Conservation (phyloP, 2,888 invertebrate species). For the Sisyra terminalis region DNA sequence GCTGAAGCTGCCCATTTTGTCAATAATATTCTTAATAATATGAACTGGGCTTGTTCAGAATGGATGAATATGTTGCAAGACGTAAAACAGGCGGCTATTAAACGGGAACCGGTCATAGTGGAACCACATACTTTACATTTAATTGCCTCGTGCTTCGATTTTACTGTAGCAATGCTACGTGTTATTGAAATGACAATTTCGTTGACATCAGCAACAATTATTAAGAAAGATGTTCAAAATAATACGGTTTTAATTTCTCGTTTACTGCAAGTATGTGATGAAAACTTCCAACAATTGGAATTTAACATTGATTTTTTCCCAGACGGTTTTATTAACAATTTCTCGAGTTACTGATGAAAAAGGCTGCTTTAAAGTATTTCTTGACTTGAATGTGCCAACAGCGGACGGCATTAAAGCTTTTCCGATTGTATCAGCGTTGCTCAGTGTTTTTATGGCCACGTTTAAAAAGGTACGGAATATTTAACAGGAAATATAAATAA, state of each 20-base stretch:
- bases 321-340: constrained; percentile 4
- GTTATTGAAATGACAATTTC: constrained; percentile 4
- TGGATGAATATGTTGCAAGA: constrained; percentile 6
- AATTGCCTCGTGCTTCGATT: constrained; percentile 3
- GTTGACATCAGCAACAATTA: background rate
- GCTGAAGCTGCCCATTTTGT: background rate
- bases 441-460: constrained; percentile 2
- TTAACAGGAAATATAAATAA: background rate
- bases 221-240: constrained; percentile 4
- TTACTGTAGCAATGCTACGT: constrained; percentile 6
- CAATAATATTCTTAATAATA: constrained; percentile 5
- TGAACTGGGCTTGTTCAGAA: constrained; percentile 6
- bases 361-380: constrained; percentile 4
- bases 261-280: constrained; percentile 4
- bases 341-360: constrained; percentile 4
- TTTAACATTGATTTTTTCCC: background rate
- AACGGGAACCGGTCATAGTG: constrained; percentile 2
- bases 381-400: constrained; percentile 3
- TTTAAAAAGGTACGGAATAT: constrained; percentile 1
- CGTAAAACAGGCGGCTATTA: constrained; percentile 2
- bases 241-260: constrained; percentile 2
- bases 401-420: constrained; percentile 3
- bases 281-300: background rate
- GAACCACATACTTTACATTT: constrained; percentile 3
- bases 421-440: constrained; percentile 1